Conservation (phyloP, 1,140 invertebrate species). For the Euschistus heros region DNA sequence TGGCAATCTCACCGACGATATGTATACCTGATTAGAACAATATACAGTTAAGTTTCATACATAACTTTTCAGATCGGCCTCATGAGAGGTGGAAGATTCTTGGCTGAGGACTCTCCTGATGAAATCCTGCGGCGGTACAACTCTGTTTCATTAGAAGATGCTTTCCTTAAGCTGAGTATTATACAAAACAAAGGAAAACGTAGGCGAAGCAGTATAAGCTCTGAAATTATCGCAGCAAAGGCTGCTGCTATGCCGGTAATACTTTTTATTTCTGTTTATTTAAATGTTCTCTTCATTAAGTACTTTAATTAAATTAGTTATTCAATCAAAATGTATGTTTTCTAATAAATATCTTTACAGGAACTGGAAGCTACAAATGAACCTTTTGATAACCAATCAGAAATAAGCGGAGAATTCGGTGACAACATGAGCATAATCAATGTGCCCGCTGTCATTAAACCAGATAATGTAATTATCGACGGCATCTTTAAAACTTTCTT, state of each 20-base stretch:
- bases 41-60: too few species aligned
- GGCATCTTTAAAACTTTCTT: not conserved
- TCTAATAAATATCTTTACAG: slow-evolving; percentile 32
- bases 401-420: slow-evolving; percentile 76
- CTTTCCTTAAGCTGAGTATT: slow-evolving; percentile 52
- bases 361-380: slow-evolving; percentile 45
- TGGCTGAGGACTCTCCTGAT: slow-evolving; percentile 48
- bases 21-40: too few species aligned
- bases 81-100: slow-evolving; percentile 48
- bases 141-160: slow-evolving; percentile 45
- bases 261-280: not conserved
- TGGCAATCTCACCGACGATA: too few species aligned
- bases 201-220: slow-evolving; percentile 61
- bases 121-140: slow-evolving; percentile 39
- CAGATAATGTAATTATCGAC: slow-evolving; percentile 14
- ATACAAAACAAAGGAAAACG: slow-evolving; percentile 67
- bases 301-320: not conserved
- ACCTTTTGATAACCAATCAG: slow-evolving; percentile 35
- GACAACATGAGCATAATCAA: slow-evolving; percentile 54
- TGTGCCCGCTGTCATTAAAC: not conserved
- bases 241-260: slow-evolving; percentile 30
- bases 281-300: not conserved
- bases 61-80: slow-evolving; percentile 42
- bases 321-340: not conserved
- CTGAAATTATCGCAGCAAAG: slow-evolving; percentile 44